These are phyloP conservation scores for Theretra japonica DNA, from an alignment of 2,888 invertebrate genomes.

Conservation along the genomic window DNA sequence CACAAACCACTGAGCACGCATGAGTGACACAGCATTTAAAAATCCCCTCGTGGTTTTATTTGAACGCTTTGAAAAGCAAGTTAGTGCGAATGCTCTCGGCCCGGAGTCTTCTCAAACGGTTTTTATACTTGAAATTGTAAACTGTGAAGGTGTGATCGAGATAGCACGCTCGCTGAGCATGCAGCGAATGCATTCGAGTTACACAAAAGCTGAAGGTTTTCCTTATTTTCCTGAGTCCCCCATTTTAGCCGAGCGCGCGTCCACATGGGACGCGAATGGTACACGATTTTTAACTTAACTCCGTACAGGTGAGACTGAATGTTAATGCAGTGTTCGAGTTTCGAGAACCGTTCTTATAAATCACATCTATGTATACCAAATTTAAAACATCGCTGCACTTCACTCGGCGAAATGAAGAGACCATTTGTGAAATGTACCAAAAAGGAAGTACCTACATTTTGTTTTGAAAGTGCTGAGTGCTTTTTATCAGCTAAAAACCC, in stretches of 20 bases:
- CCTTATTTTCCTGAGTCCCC: conserved; percentile 62
- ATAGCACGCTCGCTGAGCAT: conserved; percentile 50
- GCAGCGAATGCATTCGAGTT: conserved; percentile 60
- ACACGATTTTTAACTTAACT: conserved; percentile 81
- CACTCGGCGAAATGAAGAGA: conserved; percentile 35
- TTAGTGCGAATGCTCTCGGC: conserved; percentile 49
- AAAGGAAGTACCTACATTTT: conserved; percentile 30
- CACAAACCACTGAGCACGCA: background rate
- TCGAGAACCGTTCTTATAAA: conserved; percentile 45
- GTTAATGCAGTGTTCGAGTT: conserved; percentile 65
- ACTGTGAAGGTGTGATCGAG: conserved; percentile 55
- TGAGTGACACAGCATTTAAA: conserved; percentile 33
- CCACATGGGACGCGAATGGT: conserved; percentile 64
- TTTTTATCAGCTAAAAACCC: conserved; percentile 42
- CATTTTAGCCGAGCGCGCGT: conserved; percentile 59
- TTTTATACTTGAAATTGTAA: conserved; percentile 47
- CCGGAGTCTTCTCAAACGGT: conserved; percentile 35
- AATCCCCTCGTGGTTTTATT: conserved; percentile 44
- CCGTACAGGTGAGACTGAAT: conserved; percentile 63
- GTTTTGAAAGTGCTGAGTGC: conserved; percentile 35
- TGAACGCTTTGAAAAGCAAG: conserved; percentile 49
- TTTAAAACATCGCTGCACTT: conserved; percentile 44
- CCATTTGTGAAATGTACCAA: conserved; percentile 29
- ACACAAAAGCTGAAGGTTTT: conserved; percentile 63
- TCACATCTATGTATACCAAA: conserved; percentile 41